A percentile compares a stretch with the other conserved stretches of the same genome.
Conservation (phyloP, 1,140 invertebrate species). For the Sogatella furcifera region DNA sequence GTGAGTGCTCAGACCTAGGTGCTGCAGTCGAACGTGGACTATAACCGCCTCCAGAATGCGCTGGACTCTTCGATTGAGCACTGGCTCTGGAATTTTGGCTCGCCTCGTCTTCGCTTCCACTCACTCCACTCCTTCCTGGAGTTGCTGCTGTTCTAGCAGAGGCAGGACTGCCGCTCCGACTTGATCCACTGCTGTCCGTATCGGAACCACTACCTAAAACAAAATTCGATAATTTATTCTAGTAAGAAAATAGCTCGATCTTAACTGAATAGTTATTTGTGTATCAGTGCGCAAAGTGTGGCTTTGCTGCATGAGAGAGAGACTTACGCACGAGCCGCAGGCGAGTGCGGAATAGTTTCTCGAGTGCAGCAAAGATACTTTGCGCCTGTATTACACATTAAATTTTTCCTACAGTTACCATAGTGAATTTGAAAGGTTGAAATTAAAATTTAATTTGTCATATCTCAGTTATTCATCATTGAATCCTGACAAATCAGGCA, state of each 20-base stretch:
- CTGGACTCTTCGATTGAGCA: background rate
- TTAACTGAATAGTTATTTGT: background rate
- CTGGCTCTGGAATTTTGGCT: background rate
- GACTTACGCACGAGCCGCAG: too few species aligned
- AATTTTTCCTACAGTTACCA: too few species aligned
- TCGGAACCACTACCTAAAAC: constrained; percentile 16
- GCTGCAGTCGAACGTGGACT: background rate
- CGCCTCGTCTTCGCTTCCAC: background rate
- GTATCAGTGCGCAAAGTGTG: too few species aligned
- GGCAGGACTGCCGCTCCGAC: constrained; percentile 12
- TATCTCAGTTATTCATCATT: too few species aligned
- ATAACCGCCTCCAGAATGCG: background rate
- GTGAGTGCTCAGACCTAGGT: background rate
- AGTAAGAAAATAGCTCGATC: too few species aligned
- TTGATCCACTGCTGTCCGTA: constrained; percentile 16
- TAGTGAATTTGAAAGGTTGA: too few species aligned
- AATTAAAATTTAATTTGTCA: too few species aligned
- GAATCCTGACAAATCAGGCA: too few species aligned
- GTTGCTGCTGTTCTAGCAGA: background rate
- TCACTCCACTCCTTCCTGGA: constrained; percentile 1
- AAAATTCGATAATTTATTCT: background rate
- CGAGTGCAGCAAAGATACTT: too few species aligned
- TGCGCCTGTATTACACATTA: too few species aligned
- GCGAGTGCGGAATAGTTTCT: too few species aligned
- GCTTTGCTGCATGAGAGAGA: too few species aligned